Conservation (phyloP, 2,113 vertebrate genomes). For the Nyctereutes procyonoides region DNA sequence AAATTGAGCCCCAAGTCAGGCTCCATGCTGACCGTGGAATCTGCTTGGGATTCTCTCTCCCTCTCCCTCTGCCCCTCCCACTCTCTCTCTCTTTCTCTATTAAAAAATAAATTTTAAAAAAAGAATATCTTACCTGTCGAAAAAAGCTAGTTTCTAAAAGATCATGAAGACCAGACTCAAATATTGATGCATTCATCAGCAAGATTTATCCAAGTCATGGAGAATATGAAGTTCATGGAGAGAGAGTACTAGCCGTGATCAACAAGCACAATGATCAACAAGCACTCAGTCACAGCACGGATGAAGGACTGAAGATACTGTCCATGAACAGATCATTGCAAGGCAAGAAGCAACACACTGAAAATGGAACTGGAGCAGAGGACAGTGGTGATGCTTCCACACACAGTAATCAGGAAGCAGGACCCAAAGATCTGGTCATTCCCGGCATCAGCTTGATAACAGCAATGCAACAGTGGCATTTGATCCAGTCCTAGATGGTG, state of each 20-base stretch:
- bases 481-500: slow-evolving; percentile 94
- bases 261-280: slow-evolving; percentile 99
- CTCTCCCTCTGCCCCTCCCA: background rate
- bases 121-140: slow-evolving; percentile 98
- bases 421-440: slow-evolving; percentile 98
- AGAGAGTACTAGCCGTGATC: slow-evolving; percentile 96
- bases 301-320: slow-evolving; percentile 97
- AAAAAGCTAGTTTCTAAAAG: slow-evolving; percentile 99
- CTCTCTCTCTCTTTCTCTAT: background rate
- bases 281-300: slow-evolving; percentile 96
- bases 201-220: slow-evolving; percentile 98
- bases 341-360: slow-evolving; percentile 97
- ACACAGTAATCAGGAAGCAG: slow-evolving; percentile 98
- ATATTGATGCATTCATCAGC: slow-evolving; percentile 98
- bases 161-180: slow-evolving; percentile 96
- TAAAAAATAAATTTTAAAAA: slow-evolving; percentile 87
- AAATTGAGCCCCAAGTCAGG: background rate
- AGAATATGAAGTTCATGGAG: slow-evolving; percentile 98
- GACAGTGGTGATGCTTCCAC: slow-evolving; percentile 97
- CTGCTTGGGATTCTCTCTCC: background rate
- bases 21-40: background rate
- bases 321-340: slow-evolving; percentile 97
- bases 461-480: slow-evolving; percentile 92
- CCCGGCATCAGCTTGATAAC: slow-evolving; percentile 96
- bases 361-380: slow-evolving; percentile 97